Conservation (phyloP, 2,113 vertebrate species). For the Odobenus rosmarus region DNA sequence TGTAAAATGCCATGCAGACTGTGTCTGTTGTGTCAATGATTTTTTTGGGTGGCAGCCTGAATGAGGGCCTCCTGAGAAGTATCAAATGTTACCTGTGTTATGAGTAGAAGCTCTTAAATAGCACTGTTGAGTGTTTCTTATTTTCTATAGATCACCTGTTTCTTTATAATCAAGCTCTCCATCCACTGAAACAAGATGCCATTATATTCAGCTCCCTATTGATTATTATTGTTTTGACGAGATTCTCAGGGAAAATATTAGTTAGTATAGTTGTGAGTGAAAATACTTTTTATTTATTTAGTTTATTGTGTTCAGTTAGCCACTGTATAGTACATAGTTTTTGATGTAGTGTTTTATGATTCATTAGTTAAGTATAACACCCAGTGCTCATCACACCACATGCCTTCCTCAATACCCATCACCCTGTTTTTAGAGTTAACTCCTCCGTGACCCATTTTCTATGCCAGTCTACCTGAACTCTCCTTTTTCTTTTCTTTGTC, state of each 20-base stretch:
- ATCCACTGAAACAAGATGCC: background rate
- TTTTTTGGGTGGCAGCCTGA: background rate
- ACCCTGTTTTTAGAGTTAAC: background rate
- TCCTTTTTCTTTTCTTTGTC: background rate
- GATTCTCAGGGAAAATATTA: background rate
- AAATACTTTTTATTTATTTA: background rate
- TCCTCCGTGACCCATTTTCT: background rate
- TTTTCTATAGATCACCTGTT: background rate
- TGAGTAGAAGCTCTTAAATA: background rate
- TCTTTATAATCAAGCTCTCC: background rate
- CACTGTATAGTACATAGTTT: too few species aligned
- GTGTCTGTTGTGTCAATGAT: background rate
- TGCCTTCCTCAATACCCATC: too few species aligned
- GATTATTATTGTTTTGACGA: background rate
- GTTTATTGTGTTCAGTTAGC: too few species aligned
- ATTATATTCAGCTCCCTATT: background rate
- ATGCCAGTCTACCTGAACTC: background rate
- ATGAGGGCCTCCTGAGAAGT: background rate
- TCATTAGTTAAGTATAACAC: too few species aligned
- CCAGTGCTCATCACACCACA: too few species aligned
- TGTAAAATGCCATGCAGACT: background rate
- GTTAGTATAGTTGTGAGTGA: background rate
- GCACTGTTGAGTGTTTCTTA: background rate
- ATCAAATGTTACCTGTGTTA: background rate
- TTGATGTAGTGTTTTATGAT: too few species aligned